phyloP scores from a whole-genome alignment of 2,888 invertebrate genomes.

The Eulithis prunata region DNA sequence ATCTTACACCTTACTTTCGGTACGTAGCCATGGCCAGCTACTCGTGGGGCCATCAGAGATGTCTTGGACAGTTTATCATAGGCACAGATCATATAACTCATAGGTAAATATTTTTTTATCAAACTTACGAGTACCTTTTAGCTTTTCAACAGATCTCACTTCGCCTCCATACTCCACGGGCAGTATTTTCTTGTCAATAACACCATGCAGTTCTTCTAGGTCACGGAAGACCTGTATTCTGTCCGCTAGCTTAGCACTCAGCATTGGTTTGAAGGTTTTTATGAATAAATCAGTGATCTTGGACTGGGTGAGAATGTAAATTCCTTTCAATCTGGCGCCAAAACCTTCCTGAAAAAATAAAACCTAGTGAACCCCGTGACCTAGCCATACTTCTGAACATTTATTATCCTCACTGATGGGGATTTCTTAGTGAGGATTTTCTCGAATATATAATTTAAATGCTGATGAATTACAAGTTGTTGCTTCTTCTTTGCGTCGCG shows the following conservation, averaged over 20 bases:
- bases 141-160: constrained; percentile 42
- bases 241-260: constrained; percentile 52
- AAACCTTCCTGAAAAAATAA: constrained; percentile 53
- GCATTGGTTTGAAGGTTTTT: constrained; percentile 50
- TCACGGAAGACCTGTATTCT: constrained; percentile 47
- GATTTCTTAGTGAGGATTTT: no score
- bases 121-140: constrained; percentile 43
- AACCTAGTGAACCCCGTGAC: not conserved
- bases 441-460: no score
- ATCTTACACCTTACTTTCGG: no score
- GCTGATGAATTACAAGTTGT: no score
- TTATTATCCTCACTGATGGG: no score
- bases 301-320: constrained; percentile 55
- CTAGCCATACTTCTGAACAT: no score
- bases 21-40: no score
- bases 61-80: no score
- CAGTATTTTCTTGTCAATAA: constrained; percentile 47
- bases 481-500: no score
- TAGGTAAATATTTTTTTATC: no score
- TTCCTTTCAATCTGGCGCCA: constrained; percentile 48
- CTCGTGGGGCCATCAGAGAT: no score
- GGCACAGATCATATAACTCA: no score
- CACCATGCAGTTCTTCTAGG: constrained; percentile 45
- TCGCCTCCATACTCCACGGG: constrained; percentile 55
- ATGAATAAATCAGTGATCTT: constrained; percentile 53